Base-by-base conservation (phyloP, 2,113 vertebrate genomes). In the Ia io region DNA sequence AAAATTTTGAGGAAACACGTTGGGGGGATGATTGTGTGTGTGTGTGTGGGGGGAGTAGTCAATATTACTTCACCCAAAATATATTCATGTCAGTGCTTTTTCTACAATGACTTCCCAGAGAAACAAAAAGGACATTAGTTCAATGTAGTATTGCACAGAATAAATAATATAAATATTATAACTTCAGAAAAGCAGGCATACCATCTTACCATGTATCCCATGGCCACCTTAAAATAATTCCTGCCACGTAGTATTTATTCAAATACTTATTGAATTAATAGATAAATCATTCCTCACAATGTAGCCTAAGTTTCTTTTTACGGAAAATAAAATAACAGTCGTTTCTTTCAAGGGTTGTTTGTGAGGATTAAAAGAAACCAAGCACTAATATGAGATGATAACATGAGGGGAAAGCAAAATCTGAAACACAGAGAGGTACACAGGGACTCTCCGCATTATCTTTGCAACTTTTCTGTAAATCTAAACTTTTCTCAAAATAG, bases 281-380 rank as follows among this genome's bases (percentile, higher is more conserved):
- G 42, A n/a, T n/a, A 91, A 90, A 70, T 76, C 49, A 95, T 77
- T 92, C 25, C 47, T 84, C 35, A 94, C 28, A 79, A 82, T 32
- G 14, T 42, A 23, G 37, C 40, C 18, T 63, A 95, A 83, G 44
- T 73, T 93, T 87, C 61, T 95, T 77, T 47, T 79, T 76, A 80
- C 13, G 32, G 14, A 63, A 93, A 96, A 76, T 18, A 95, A 93
- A 94, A 51, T 22, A 90, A 82, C 5, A 67, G 16, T 47, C 69
- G 44, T 28, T 76, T 59, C 30, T 61, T 93, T 83, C 37, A 84
- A 84, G 25, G 42, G 18, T 17, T 95, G 61, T 88, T 84, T 61
- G 22, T 85, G 32, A 91, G 9, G 35, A 67, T 88, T 88, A 83
- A 95, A 95, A 80, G n/a, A 90, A 96, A 84, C 4, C 32, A 90